Base-by-base conservation (phyloP, 2,113 vertebrate species). In the Cottus gobio region DNA sequence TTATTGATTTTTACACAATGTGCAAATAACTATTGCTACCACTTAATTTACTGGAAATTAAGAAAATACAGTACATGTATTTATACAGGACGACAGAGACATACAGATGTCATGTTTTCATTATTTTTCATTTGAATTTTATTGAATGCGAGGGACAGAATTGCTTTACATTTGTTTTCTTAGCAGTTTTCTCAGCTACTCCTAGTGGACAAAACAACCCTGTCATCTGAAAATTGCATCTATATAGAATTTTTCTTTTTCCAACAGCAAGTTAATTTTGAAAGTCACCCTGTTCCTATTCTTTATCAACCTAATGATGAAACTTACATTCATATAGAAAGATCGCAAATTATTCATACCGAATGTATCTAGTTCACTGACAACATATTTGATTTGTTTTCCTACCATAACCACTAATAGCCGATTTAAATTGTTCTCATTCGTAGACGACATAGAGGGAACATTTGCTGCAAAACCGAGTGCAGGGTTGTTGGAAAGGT, bases 1-100 rank as follows among this genome's bases (percentile, higher is more conserved):
- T 31, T 54, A 65, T 75, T 75, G 58, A 83, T 78, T 83, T 80
- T 62, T 50, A 11, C 3, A 52, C 18, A 15, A 42, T 18, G 54
- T 7, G 60, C 52, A 58, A 67, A 80, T 31, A 34, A 66, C 48
- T 42, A 66, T 62, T 44, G 31, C 12, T 72, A 18, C 65, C 73
- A 81, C 52, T 72, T 77, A 16, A 62, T 26, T 22, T 50, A 15
- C 36, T 16, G 6, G 15, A 65, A 16, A 50, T 30, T 0, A 5
- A 5, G 6, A 20, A 46, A 50, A 28, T 46, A 28, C 5, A 1
- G 16, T 2, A 34, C 8, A 39, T n/a, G n/a, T n/a, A n/a, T 36
- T 39, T 68, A 9, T 39, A 15, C 30, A 52, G 18, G 24, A 60
- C 4, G 12, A 48, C 4, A 22, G 58, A 30, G 37, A 56, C 34